Conservation (phyloP, 2,113 vertebrate genomes). For the Willisornis vidua region DNA sequence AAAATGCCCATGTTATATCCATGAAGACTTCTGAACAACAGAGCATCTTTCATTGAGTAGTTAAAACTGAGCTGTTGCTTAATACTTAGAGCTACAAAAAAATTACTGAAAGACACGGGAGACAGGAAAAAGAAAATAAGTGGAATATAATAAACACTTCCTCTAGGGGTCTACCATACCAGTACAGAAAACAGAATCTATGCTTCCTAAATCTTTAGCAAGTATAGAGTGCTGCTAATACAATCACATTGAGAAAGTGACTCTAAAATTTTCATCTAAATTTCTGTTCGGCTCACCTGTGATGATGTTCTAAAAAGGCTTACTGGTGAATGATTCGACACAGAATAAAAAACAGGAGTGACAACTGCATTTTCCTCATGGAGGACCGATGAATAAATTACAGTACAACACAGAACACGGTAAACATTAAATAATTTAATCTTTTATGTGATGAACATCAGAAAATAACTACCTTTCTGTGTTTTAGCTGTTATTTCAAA, state of each 20-base stretch:
- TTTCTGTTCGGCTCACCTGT: not conserved
- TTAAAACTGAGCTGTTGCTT: not conserved
- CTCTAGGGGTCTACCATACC: not conserved
- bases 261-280: not conserved
- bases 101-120: not conserved
- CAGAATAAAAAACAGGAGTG: not conserved
- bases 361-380: not conserved
- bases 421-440: not conserved
- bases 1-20: not conserved
- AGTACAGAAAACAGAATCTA: not conserved
- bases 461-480: constrained; percentile 87
- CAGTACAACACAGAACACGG: not conserved
- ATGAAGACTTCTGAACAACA: not conserved
- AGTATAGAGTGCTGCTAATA: not conserved
- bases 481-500: constrained; percentile 95
- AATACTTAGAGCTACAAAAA: not conserved
- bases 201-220: not conserved
- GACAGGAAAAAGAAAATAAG: not conserved
- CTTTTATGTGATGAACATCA: not conserved
- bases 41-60: not conserved
- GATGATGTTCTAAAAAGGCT: not conserved
- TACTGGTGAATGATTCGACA: not conserved
- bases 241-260: not conserved
- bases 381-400: not conserved
- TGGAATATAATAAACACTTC: not conserved